Evolutionary conservation across 1,140 invertebrate genomes (phyloP), one percentile per base, ranked within the genome.

Genomic region (Samia ricini): DNA sequence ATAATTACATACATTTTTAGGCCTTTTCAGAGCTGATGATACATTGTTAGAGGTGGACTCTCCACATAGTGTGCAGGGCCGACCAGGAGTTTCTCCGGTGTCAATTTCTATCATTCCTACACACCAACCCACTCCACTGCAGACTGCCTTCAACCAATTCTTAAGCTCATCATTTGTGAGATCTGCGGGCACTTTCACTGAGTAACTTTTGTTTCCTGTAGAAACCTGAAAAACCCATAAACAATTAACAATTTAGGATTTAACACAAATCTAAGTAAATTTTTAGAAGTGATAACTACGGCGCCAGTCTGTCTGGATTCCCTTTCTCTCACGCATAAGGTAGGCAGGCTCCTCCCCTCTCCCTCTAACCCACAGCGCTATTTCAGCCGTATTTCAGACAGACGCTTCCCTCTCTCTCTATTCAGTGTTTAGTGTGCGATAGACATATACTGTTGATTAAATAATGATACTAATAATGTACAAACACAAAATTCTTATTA

Each of bases 141-240:
- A 87, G 0, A 91, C 66, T 33, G 79, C 61, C 67, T 90, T 90
- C 15, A 91, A 70, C 89, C 89, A 91, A 61, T 83, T 85, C 49
- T 88, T 90, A 22, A 90, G 68, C 52, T 90, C 85, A 10, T 88
- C 87, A 23, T 66, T 75, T 56, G 81, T 78, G 51, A 90, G 70
- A 29, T 91, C 82, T 61, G 83, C 69, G 18, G 90, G 90, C 36
- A 91, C 84, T 83, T 91, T 91, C 3, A 91, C 83, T 49, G 85
- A 71, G 57, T 87, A 87, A 58, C 72, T 89, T 66, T 89, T 90
- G 50, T 61, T 81, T 42, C 82, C 85, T 54, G 83, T 68, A 56
- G 83, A 77, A 21, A 90, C 81, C 90, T 91, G 71, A 36, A 86
- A 87, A 42, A 7, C 33, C 12, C 1, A 5, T 15, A 42, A 42